Conservation (phyloP, 2,888 invertebrate genomes). For the Nemapogon koenigi region DNA sequence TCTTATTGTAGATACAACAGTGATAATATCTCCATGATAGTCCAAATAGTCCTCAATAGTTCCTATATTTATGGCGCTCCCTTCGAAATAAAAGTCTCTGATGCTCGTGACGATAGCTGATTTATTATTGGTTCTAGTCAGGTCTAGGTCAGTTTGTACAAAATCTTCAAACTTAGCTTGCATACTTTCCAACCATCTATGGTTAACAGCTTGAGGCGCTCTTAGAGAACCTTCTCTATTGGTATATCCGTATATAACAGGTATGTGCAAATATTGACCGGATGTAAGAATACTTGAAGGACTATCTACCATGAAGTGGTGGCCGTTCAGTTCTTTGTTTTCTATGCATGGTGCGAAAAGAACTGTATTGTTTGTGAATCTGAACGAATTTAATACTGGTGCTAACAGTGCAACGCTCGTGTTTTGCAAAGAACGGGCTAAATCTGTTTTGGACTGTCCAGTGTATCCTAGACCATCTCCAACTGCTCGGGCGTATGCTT, state of each 20-base stretch:
- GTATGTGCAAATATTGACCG: constrained; percentile 37
- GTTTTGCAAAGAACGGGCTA: constrained; percentile 28
- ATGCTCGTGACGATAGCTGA: constrained; percentile 25
- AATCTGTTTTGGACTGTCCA: constrained; percentile 23
- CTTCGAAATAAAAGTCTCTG: constrained; percentile 34
- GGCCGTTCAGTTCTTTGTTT: constrained; percentile 24
- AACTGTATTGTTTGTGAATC: constrained; percentile 37
- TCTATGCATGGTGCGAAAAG: constrained; percentile 52
- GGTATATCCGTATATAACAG: constrained; percentile 39
- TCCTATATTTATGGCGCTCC: constrained; percentile 26
- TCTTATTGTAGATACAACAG: constrained; percentile 35
- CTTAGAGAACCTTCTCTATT: constrained; percentile 44
- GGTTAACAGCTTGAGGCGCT: constrained; percentile 29
- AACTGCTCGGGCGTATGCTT: constrained; percentile 31
- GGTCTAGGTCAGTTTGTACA: constrained; percentile 35
- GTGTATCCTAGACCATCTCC: constrained; percentile 32
- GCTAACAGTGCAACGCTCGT: constrained; percentile 29
- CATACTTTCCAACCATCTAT: constrained; percentile 36
- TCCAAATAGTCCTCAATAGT: constrained; percentile 41
- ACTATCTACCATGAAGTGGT: constrained; percentile 32
- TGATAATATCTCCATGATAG: constrained; percentile 41
- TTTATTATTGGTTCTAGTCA: constrained; percentile 20
- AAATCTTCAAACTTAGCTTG: constrained; percentile 38
- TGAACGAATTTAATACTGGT: constrained; percentile 26
- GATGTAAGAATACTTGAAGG: constrained; percentile 35